Conservation (phyloP, 2,888 invertebrate species). For the Neoitamus cyanurus region DNA sequence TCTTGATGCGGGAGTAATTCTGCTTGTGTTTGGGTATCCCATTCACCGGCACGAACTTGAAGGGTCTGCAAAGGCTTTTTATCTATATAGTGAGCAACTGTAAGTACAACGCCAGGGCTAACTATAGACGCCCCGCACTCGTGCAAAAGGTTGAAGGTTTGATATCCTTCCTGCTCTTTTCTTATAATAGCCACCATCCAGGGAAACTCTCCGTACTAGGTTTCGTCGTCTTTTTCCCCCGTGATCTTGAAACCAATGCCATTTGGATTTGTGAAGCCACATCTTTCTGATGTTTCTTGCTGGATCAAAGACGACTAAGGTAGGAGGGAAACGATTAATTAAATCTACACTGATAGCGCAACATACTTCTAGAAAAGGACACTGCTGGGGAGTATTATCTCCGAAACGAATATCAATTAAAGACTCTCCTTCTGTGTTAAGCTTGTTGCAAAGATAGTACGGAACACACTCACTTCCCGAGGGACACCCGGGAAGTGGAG, state of each 20-base stretch:
- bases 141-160: constrained; percentile 66
- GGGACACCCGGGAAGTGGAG: constrained; percentile 55
- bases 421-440: constrained; percentile 78
- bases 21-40: constrained; percentile 80
- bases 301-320: too few relatives aligned
- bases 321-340: too few relatives aligned
- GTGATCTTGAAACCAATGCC: constrained; percentile 80
- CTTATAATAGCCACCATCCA: constrained; percentile 70
- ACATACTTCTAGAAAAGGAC: constrained; percentile 57
- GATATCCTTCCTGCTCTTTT: constrained; percentile 56
- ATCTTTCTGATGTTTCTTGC: constrained; percentile 65
- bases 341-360: constrained; percentile 59
- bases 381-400: constrained; percentile 55
- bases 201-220: constrained; percentile 68
- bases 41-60: constrained; percentile 78
- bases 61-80: constrained; percentile 57
- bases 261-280: constrained; percentile 78
- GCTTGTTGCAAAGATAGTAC: constrained; percentile 78
- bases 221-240: constrained; percentile 73
- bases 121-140: constrained; percentile 64
- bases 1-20: constrained; percentile 80
- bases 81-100: constrained; percentile 82
- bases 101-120: constrained; percentile 73
- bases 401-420: constrained; percentile 81
- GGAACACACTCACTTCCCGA: constrained; percentile 78